A percentile compares a stretch with the other conserved stretches of the same genome.
phyloP scores from a whole-genome alignment of 2,888 invertebrate species.

The Dorcus hopei region DNA sequence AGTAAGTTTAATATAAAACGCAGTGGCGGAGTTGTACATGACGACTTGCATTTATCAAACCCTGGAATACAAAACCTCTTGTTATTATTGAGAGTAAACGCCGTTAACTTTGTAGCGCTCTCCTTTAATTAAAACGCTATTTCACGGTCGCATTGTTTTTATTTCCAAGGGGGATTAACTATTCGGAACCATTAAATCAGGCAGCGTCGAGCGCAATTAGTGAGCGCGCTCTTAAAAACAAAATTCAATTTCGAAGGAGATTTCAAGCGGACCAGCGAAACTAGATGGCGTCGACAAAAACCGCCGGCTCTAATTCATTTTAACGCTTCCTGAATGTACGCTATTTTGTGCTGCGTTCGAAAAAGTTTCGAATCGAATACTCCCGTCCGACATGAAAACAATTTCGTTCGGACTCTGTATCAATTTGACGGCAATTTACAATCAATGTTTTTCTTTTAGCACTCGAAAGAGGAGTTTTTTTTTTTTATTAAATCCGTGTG shows the following conservation, averaged over 20 bases:
- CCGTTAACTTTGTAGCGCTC: too few relatives aligned
- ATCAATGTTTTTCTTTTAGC: too few relatives aligned
- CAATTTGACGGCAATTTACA: too few relatives aligned
- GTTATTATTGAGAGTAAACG: too few relatives aligned
- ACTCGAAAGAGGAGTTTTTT: too few relatives aligned
- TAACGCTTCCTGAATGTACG: background rate
- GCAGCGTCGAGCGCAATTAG: too few relatives aligned
- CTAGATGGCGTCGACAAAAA: background rate
- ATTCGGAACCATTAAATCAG: slow-evolving; percentile 11
- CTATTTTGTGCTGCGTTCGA: background rate
- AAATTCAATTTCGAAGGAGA: background rate
- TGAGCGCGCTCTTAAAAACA: background rate
- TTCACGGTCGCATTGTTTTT: slow-evolving; percentile 15
- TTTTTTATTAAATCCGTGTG: too few relatives aligned
- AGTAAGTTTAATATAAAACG: background rate
- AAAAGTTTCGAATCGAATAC: background rate
- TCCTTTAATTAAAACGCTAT: slow-evolving; percentile 8
- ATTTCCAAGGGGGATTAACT: slow-evolving; percentile 7
- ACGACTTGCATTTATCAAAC: too few relatives aligned
- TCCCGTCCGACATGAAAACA: too few relatives aligned
- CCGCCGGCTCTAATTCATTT: background rate
- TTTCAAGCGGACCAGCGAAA: background rate
- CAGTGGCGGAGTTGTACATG: background rate
- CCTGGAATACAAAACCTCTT: too few relatives aligned
- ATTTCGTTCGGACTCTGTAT: too few relatives aligned